Conservation (phyloP, 2,113 vertebrate species). For the Gymnobelideus leadbeateri region DNA sequence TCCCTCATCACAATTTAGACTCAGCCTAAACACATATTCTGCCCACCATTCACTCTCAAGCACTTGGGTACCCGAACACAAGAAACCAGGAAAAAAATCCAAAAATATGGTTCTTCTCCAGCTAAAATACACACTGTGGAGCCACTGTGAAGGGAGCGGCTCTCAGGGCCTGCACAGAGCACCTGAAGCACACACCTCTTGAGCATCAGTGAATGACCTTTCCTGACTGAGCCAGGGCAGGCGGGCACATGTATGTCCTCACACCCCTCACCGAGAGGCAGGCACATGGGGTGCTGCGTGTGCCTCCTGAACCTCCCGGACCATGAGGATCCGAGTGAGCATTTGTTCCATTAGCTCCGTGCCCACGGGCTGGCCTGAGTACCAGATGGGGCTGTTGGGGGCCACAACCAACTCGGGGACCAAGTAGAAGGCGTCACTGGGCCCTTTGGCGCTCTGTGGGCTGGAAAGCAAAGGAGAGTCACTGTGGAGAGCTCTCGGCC, state of each 20-base stretch:
- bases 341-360: slow-evolving; percentile 73
- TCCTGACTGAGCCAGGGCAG: background rate
- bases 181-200: background rate
- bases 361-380: slow-evolving; percentile 72
- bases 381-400: slow-evolving; percentile 76
- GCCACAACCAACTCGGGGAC: slow-evolving; percentile 73
- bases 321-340: slow-evolving; percentile 72
- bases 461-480: slow-evolving; percentile 29
- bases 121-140: background rate
- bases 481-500: background rate
- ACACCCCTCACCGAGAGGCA: slow-evolving; percentile 31
- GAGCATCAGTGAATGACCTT: background rate
- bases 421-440: slow-evolving; percentile 73
- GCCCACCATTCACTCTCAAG: background rate
- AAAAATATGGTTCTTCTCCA: background rate
- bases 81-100: background rate
- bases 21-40: background rate
- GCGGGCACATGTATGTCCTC: background rate
- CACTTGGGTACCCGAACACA: background rate
- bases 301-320: slow-evolving; percentile 73
- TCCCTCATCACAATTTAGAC: background rate
- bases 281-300: slow-evolving; percentile 52
- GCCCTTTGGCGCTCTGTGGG: slow-evolving; percentile 71
- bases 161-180: background rate
- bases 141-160: background rate